Evolutionary conservation across 37 sponge, comb jelly and placozoan species (phyloP), one percentile per base, ranked within the genome.

Genomic region (Aplysina aerophoba): DNA sequence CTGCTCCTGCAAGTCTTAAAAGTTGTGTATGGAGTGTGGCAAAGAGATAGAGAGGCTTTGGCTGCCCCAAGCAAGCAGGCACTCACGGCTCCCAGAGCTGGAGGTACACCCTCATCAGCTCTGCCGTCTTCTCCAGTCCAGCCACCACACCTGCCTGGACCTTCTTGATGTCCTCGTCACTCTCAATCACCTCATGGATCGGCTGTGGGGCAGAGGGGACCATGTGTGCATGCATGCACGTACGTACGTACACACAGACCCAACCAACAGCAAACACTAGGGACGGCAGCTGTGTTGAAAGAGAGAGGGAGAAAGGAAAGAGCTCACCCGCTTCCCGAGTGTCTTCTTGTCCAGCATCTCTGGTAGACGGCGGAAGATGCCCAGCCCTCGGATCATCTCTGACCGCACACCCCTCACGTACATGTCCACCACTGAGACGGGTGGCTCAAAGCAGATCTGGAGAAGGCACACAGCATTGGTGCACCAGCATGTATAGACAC

Each of bases 141-240:
- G 73, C 75, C n/a, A 68, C 66, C 54, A 99, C 90, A 53, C 80
- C 75, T 0, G 83, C 68, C 57, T 88, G 72, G 31, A 92, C 77
- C 88, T 97, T 99, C 78, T 87, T 90, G 54, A 95, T 96, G 71
- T 99, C 99, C 35, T 95, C 93, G 85, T 99, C 99, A 41, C 84
- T 81, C 27, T 85, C 89, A 54, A 99, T 87, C 53, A 99, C 93
- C 15, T 78, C 59, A 82, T 60, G 73, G 41, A 96, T 91, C 27
- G 95, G 83, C 95, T 98, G 81, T 40, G 35, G 56, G 21, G 69
- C 57, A 44, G 50, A 8, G 50, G 8, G 50, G 50, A 8, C 50
- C 3, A 8, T 8, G 50, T 3, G 8, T 56, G 8, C 50, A 44
- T 8, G 6, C 3, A 44, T 11, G 6, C 50, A 44, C 50, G 3